Base-by-base conservation (phyloP, 2,797 vertebrate species). In the Notoglanidium macrostoma region DNA sequence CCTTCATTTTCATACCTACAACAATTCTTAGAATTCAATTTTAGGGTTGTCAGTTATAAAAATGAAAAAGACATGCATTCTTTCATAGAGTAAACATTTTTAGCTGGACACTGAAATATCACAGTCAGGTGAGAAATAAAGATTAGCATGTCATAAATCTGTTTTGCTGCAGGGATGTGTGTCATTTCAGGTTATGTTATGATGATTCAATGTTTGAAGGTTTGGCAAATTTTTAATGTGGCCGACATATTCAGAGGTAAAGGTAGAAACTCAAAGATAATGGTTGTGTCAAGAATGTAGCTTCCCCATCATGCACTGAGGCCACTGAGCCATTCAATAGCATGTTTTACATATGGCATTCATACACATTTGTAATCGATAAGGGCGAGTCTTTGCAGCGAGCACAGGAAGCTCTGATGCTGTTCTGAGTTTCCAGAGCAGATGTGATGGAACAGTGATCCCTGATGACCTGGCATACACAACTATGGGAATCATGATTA, bases 21-120 rank as follows among this genome's bases (percentile, higher is more conserved):
- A 90, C 86, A 90, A 90, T 93, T 92, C 90, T 88, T 57, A 89
- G 90, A 94, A 93, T 95, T 94, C 89, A 96, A 94, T 96, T 96
- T 95, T 90, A 92, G 89, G 90, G 92, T 92, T 95, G 94, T 95
- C 87, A 93, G 91, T 88, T 94, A 93, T 54, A 94, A 46, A 51
- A 90, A 88, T 14, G 51, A 35, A 68, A 87, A 77, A 86, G 4
- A 15, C 72, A 68, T 12, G 1, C 14, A 90, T 72, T 67, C 21
- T 63, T 49, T 70, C 57, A 70, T 88, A 82, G 89, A 87, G 92
- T 93, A 93, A 94, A 89, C 92, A 93, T 93, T 94, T 91, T 91
- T 94, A 94, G 94, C 89, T 93, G 90, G 92, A 94, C 94, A 91
- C 90, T 90, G 86, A 57, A 89, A 92, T 92, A 89, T 90, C 92